Evolutionary conservation across 2,113 vertebrate species (phyloP).

Genomic region (Siphamia tubifer): DNA sequence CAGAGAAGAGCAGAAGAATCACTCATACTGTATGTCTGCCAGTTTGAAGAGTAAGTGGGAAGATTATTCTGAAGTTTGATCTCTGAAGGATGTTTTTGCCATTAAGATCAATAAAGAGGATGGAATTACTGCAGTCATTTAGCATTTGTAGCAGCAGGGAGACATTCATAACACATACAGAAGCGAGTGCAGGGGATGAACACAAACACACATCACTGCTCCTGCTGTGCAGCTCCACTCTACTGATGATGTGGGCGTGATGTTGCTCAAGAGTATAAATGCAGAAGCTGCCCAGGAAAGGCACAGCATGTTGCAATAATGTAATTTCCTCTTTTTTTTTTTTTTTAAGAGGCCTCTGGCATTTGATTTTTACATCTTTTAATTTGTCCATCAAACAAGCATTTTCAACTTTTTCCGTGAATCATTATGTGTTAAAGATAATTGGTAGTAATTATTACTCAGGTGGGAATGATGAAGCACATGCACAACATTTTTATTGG

Average conservation of each 20-base stretch:
- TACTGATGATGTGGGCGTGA: background rate
- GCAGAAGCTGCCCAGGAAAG: background rate
- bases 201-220: background rate
- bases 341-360: background rate
- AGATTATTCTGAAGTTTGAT: background rate
- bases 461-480: too few species aligned
- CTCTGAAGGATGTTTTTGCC: background rate
- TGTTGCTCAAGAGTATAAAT: conserved; percentile 10
- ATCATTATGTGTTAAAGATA: too few species aligned
- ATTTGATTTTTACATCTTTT: background rate
- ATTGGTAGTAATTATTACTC: too few species aligned
- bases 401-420: too few species aligned
- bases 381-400: too few species aligned
- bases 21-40: background rate
- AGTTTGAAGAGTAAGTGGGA: background rate
- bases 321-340: background rate
- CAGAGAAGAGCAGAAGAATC: background rate
- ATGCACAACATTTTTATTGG: too few species aligned
- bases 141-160: background rate
- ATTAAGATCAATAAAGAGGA: background rate
- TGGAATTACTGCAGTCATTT: background rate
- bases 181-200: background rate
- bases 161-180: background rate
- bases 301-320: background rate
- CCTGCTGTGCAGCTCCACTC: background rate